These are phyloP conservation scores for Polypedilum pembai DNA, from an alignment of 1,140 invertebrate genomes.

Conservation along the genomic window DNA sequence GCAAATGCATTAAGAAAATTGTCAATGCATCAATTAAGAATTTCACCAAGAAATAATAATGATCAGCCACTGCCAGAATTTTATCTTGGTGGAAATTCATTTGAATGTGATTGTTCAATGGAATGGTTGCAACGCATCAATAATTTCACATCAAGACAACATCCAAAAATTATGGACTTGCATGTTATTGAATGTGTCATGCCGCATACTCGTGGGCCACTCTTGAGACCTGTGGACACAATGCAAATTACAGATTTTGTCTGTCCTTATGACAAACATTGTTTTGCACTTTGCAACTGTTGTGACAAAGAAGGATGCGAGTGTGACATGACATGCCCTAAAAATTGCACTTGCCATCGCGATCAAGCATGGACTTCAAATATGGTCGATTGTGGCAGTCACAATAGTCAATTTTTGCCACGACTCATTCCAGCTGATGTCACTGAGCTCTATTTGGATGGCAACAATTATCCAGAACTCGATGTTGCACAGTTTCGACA, in stretches of 20 bases:
- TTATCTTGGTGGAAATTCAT: slow-evolving; percentile 81
- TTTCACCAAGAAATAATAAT: slow-evolving; percentile 55
- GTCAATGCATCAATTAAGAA: slow-evolving; percentile 68
- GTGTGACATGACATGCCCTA: slow-evolving; percentile 89
- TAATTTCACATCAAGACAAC: slow-evolving; percentile 71
- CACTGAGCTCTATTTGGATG: slow-evolving; percentile 84
- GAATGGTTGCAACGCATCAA: slow-evolving; percentile 84
- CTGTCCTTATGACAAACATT: slow-evolving; percentile 85
- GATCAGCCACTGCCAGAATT: slow-evolving; percentile 67
- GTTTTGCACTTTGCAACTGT: slow-evolving; percentile 86
- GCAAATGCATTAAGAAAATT: slow-evolving; percentile 75
- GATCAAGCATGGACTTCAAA: slow-evolving; percentile 89
- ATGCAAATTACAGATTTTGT: slow-evolving; percentile 73
- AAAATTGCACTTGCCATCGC: slow-evolving; percentile 85
- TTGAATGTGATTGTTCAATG: slow-evolving; percentile 87
- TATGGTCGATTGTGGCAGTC: slow-evolving; percentile 80
- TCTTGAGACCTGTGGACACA: slow-evolving; percentile 59
- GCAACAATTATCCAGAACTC: slow-evolving; percentile 74
- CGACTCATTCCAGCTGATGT: slow-evolving; percentile 87
- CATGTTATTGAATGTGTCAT: slow-evolving; percentile 78
- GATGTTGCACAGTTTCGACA: slow-evolving; percentile 88
- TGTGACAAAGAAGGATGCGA: slow-evolving; percentile 93
- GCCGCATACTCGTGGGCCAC: slow-evolving; percentile 61
- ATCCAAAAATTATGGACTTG: slow-evolving; percentile 78
- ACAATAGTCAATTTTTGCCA: slow-evolving; percentile 66